phyloP scores from a whole-genome alignment of 2,113 vertebrate species.

The Plecturocebus donacophilus region DNA sequence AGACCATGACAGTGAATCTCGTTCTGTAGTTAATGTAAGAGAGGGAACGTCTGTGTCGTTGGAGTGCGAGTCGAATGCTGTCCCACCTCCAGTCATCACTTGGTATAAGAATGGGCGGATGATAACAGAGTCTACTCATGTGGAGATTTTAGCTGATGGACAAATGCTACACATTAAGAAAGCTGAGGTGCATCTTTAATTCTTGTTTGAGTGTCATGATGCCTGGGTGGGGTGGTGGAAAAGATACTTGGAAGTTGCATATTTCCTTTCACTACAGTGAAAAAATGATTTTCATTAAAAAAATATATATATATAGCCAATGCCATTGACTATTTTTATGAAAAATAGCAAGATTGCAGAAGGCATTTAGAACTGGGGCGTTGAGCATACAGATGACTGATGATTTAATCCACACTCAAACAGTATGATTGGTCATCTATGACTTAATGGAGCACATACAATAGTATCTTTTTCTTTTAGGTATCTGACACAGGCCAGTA shows the following conservation, averaged over 20 bases:
- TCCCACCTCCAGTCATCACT: slow-evolving; percentile 92
- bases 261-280: neutral
- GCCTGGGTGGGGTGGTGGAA: neutral
- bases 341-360: slow-evolving; percentile 10
- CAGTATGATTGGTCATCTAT: slow-evolving; percentile 69
- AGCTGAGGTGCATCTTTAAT: slow-evolving; percentile 89
- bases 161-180: slow-evolving; percentile 89
- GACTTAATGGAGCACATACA: slow-evolving; percentile 66
- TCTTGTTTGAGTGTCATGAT: neutral
- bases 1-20: slow-evolving; percentile 86
- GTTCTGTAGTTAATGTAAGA: slow-evolving; percentile 88
- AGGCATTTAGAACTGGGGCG: slow-evolving; percentile 33
- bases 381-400: slow-evolving; percentile 70
- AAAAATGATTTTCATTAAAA: neutral
- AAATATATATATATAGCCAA: neutral
- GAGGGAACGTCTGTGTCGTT: slow-evolving; percentile 86
- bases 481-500: slow-evolving; percentile 97
- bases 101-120: slow-evolving; percentile 95
- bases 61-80: slow-evolving; percentile 94
- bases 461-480: slow-evolving; percentile 86
- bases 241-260: neutral
- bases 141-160: slow-evolving; percentile 86
- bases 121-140: slow-evolving; percentile 85
- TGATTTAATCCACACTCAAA: slow-evolving; percentile 53
- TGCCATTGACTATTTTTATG: neutral